Percentiles rank a stretch among this genome's conserved stretches.
phyloP scores from a whole-genome alignment of 2,888 invertebrate species.

The Eumerus sabulonum region DNA sequence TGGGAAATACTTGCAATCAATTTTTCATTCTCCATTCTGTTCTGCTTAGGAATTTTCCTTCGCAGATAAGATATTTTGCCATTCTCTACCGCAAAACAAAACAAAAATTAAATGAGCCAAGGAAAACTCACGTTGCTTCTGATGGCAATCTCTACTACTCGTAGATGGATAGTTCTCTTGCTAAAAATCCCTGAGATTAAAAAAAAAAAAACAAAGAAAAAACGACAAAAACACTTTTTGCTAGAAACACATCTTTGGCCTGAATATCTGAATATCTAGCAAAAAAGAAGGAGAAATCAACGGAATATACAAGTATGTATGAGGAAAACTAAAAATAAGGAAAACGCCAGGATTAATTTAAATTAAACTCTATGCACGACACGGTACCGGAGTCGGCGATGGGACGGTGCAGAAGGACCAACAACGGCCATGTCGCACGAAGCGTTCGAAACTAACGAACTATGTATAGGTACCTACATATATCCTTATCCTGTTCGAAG shows the following conservation, averaged over 20 bases:
- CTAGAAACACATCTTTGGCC: constrained; percentile 24
- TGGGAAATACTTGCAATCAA: constrained; percentile 38
- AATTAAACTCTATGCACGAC: constrained; percentile 44
- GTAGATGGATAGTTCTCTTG: too few relatives aligned
- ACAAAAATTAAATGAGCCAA: too few relatives aligned
- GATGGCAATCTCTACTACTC: too few relatives aligned
- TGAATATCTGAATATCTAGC: not conserved
- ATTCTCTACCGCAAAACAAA: too few relatives aligned
- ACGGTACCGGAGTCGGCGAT: constrained; percentile 1
- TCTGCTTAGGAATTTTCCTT: too few relatives aligned
- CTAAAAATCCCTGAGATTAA: not conserved
- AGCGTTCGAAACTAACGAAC: constrained; percentile 41
- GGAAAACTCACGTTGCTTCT: too few relatives aligned
- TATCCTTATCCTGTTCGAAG: too few relatives aligned
- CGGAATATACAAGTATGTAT: not conserved
- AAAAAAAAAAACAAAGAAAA: constrained; percentile 6
- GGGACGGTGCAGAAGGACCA: not conserved
- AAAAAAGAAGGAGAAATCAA: constrained; percentile 1
- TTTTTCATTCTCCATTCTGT: constrained; percentile 3
- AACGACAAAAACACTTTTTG: constrained; percentile 1
- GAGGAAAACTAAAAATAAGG: constrained; percentile 37
- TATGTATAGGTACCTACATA: constrained; percentile 13
- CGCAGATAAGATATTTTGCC: too few relatives aligned
- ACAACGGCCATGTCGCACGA: too few relatives aligned
- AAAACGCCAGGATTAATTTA: constrained; percentile 54